Evolutionary conservation across 2,888 invertebrate species (phyloP).

Genomic region (Sipunculus nudus): DNA sequence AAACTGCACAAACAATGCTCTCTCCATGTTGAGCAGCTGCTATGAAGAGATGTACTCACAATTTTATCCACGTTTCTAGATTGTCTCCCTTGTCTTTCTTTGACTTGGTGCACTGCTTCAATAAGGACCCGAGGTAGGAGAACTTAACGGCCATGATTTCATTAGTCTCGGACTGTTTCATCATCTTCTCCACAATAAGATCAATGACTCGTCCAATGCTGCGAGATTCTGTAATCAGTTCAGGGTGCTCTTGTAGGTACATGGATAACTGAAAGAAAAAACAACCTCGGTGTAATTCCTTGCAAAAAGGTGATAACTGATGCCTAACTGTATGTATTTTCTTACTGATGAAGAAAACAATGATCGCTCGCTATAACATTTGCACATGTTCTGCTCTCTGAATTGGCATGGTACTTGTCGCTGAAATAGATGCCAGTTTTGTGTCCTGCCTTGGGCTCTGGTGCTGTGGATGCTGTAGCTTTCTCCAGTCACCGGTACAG

Average conservation of each 20-base stretch:
- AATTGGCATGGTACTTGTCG: no score
- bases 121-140: constrained; percentile 55
- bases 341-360: no score
- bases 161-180: constrained; percentile 79
- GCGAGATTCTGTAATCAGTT: constrained; percentile 78
- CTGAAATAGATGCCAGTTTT: no score
- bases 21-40: no score
- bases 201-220: constrained; percentile 82
- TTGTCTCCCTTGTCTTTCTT: constrained; percentile 38
- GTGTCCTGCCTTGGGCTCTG: no score
- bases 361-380: no score
- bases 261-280: constrained; percentile 62
- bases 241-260: constrained; percentile 76
- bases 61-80: constrained; percentile 52
- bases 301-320: constrained; percentile 60
- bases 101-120: constrained; percentile 38
- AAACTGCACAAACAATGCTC: no score
- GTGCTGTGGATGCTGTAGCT: no score
- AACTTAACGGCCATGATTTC: constrained; percentile 60
- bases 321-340: no score
- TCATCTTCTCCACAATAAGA: constrained; percentile 88
- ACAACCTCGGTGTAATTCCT: not conserved
- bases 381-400: no score
- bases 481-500: no score
- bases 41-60: constrained; percentile 35